Evolutionary conservation across 2,113 vertebrate genomes (phyloP).

Genomic region (Spea bombifrons): DNA sequence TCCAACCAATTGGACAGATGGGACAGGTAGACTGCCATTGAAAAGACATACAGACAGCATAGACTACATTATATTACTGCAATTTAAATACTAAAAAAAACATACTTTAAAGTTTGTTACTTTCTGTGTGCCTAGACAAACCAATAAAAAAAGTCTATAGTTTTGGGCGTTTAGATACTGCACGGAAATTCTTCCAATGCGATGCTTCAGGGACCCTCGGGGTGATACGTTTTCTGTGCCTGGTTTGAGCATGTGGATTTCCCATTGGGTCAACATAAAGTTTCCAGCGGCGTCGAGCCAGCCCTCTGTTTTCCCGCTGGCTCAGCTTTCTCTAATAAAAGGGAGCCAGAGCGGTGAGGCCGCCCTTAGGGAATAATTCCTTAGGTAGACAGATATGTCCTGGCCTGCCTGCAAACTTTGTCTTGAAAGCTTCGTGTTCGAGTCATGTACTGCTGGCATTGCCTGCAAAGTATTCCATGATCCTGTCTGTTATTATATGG

Average conservation of each 20-base stretch:
- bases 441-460: not conserved
- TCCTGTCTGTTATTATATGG: not conserved
- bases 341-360: not conserved
- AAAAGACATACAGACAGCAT: too few relatives aligned
- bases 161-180: not conserved
- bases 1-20: too few relatives aligned
- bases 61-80: too few relatives aligned
- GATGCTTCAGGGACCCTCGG: not conserved
- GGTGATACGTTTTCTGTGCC: not conserved
- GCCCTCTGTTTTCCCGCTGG: constrained; percentile 1
- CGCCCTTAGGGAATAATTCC: constrained; percentile 21
- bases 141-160: not conserved
- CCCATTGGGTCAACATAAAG: not conserved
- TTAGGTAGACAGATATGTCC: constrained; percentile 11
- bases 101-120: too few relatives aligned
- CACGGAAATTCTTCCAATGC: constrained; percentile 21
- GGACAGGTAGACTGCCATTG: too few relatives aligned
- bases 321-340: not conserved
- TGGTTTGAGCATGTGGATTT: constrained; percentile 27
- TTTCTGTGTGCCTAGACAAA: too few relatives aligned
- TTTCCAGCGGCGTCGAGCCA: not conserved
- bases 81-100: too few relatives aligned
- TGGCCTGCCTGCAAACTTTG: not conserved
- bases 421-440: not conserved
- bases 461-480: not conserved